Base-by-base conservation (phyloP, 2,797 vertebrate species). In the Sternotherus odoratus region DNA sequence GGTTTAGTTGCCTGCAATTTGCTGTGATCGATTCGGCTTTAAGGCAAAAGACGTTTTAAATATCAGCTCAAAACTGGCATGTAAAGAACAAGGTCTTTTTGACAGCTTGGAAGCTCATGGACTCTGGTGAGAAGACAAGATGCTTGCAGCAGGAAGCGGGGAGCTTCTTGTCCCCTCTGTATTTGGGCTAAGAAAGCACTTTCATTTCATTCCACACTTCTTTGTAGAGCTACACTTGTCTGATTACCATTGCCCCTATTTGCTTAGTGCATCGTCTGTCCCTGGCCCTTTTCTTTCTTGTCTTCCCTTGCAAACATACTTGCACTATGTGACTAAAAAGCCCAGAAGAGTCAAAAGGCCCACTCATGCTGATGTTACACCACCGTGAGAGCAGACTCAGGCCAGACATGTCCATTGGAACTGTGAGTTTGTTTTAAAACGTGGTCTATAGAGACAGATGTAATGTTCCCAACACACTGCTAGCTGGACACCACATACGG, bases 161-260 rank as follows among this genome's bases (percentile, higher is more conserved):
- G 84, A 78, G 69, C 30, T 0, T 56, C 23, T 86, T 46, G 84
- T 87, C 49, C 39, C 28, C 48, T 46, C 26, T 86, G 16, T 36
- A 53, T 17, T 6, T 46, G 3, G 2, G 2, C 49, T 21, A 10
- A 72, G 26, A 90, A 2, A 69, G 11, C 16, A n/a, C 5, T 3
- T 46, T 0, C 0, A 48, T 28, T 77, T 48, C 48, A 16, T 74
- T 85, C 26, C 5, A 0, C 2, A 2, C 12, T 30, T 77, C 24
- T 33, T 12, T 39, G n/a, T 39, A 69, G 36, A 23, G 10, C 21
- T 10, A 69, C 21, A 5, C n/a, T 26, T 63, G 24, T 15, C 5
- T 77, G 1, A 66, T 46, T 49, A 54, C 56, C 63, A 57, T 26
- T 69, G 39, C 39, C 6, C 9, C 5, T 36, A 43, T 46, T 5